These are phyloP conservation scores for Drosophila lacertosa DNA, from an alignment of 1,140 invertebrate genomes.

Conservation along the genomic window DNA sequence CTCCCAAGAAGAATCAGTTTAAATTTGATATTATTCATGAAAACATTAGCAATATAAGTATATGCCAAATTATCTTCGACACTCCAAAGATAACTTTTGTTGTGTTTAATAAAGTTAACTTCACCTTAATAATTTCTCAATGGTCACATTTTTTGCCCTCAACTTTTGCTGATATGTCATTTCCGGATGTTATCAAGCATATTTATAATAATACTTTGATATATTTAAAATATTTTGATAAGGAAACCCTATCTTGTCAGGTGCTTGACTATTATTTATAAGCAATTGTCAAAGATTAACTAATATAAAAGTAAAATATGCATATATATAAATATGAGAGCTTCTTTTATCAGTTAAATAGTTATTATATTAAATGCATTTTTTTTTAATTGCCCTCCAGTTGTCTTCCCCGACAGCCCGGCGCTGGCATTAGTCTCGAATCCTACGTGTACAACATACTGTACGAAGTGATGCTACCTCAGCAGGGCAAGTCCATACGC, in stretches of 20 bases:
- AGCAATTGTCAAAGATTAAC: too few relatives aligned
- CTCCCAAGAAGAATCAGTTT: too few relatives aligned
- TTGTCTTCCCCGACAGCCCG: constrained; percentile 90
- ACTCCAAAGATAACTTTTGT: too few relatives aligned
- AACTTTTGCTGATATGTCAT: too few relatives aligned
- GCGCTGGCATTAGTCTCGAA: constrained; percentile 91
- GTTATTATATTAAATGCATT: not conserved
- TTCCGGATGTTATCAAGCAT: constrained; percentile 2
- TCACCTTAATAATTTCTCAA: too few relatives aligned
- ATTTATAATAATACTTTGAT: not conserved
- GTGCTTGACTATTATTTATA: constrained; percentile 6
- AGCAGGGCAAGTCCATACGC: constrained; percentile 93
- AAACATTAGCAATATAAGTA: too few relatives aligned
- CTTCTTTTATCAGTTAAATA: not conserved
- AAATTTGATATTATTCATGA: too few relatives aligned
- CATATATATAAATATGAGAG: too few relatives aligned
- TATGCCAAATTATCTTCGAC: too few relatives aligned
- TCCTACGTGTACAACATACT: constrained; percentile 97
- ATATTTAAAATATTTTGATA: not conserved
- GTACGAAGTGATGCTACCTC: constrained; percentile 96
- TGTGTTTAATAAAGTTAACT: too few relatives aligned
- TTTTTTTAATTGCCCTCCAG: constrained; percentile 80
- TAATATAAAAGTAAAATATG: too few relatives aligned
- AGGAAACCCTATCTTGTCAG: constrained; percentile 12
- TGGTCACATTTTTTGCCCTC: too few relatives aligned